phyloP scores from a whole-genome alignment of 2,113 vertebrate species.

The Nerophis ophidion region DNA sequence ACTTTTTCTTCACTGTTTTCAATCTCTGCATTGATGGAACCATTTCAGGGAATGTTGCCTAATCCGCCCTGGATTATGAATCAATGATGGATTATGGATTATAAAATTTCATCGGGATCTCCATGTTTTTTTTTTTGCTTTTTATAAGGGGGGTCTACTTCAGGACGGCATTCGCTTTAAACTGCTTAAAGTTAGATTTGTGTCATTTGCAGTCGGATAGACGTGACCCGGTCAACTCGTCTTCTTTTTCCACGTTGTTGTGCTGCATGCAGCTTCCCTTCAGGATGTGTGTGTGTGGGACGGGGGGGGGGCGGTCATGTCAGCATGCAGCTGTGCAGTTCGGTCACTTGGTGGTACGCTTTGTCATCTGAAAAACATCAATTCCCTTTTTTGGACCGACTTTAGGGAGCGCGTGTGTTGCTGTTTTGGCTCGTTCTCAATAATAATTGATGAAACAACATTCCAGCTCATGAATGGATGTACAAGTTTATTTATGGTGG shows the following conservation, averaged over 20 bases:
- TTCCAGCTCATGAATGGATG: neutral
- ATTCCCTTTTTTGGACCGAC: constrained; percentile 7
- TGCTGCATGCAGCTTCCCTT: constrained; percentile 29
- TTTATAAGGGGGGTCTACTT: constrained; percentile 11
- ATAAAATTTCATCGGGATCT: constrained; percentile 47
- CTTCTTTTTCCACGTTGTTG: constrained; percentile 20
- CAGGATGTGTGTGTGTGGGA: constrained; percentile 17
- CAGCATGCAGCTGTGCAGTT: constrained; percentile 26
- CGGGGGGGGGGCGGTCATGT: constrained; percentile 21
- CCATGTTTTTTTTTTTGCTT: too few relatives aligned
- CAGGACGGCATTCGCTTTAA: constrained; percentile 7
- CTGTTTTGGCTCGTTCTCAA: neutral
- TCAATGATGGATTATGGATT: constrained; percentile 58
- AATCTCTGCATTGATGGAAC: constrained; percentile 32
- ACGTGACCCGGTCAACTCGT: constrained; percentile 5
- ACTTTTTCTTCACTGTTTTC: constrained; percentile 23
- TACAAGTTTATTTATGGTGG: neutral
- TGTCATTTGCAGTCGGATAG: constrained; percentile 2
- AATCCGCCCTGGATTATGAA: constrained; percentile 58
- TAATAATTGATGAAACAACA: neutral
- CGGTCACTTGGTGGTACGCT: constrained; percentile 5
- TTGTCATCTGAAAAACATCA: constrained; percentile 40
- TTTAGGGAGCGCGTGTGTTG: constrained; percentile 9
- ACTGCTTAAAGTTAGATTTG: neutral
- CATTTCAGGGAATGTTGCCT: constrained; percentile 33